Base-by-base conservation (phyloP, 1,140 invertebrate species). In the Apis cerana region DNA sequence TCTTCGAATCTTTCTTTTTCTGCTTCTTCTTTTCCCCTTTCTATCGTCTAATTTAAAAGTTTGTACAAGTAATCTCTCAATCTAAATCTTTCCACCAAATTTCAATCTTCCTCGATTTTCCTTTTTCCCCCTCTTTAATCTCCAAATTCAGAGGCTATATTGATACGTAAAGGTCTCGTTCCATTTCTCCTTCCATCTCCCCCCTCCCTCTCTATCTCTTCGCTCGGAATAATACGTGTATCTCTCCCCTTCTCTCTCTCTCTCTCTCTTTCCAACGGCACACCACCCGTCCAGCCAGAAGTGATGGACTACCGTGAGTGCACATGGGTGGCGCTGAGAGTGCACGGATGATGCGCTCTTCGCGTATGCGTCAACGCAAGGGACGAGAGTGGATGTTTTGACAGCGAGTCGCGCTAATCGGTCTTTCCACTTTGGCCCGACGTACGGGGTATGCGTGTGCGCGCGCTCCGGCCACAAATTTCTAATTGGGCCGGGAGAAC, bases 381-480 rank as follows among this genome's bases (percentile, higher is more conserved):
- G 78, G 74, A 50, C 74, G 27, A 27, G 59, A 54, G 89, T 87
- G 88, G 91, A 90, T 93, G 92, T 93, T 93, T 92, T 93, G 92
- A 92, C 92, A 92, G 92, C 88, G 91, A 91, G 90, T 90, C 90
- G 87, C 91, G 91, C 92, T 92, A 92, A 93, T 93, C 92, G 92
- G 86, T 91, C 91, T 93, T 92, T 92, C 90, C 92, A 93, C 92
- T 93, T 92, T 82, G 87, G 74, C 58, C 68, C 80, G 84, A 84
- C 85, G 86, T 90, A 85, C 85, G 75, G 27, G 82, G 54, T 56
- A 7, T 56, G 54, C 17, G 17, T 56, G 15, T 56, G 15, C 85
- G 78, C 78, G 78, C 84, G 86, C 71, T 68, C 70, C 78, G 27
- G 70, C 21, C 33, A 43, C 33, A 43, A 75, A 87, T 87, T 87